Conservation (phyloP, 2,888 invertebrate species). For the Drosophila setosimentum region DNA sequence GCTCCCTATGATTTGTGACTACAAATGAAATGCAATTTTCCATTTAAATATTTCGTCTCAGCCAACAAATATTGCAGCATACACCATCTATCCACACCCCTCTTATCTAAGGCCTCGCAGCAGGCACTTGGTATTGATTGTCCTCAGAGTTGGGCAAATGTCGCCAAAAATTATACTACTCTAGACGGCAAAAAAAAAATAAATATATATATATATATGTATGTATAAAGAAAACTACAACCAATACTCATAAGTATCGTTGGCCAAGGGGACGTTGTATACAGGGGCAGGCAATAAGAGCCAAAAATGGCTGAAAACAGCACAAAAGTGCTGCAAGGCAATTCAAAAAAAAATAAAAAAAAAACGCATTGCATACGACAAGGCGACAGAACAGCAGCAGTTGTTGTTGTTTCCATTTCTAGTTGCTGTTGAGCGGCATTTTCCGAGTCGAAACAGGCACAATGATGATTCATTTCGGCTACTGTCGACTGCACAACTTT, state of each 20-base stretch:
- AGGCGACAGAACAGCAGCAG: conserved; percentile 31
- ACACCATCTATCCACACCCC: conserved; percentile 22
- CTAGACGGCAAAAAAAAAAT: conserved; percentile 17
- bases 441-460: conserved; percentile 20
- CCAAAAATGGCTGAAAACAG: conserved; percentile 37
- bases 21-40: background rate
- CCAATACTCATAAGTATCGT: conserved; percentile 22
- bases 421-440: conserved; percentile 34
- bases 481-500: conserved; percentile 16
- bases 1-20: background rate
- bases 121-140: conserved; percentile 60
- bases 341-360: conserved; percentile 15
- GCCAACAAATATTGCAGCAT: background rate
- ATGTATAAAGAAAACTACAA: conserved; percentile 9
- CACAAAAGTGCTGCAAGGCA: conserved; percentile 50
- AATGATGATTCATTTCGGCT: conserved; percentile 52
- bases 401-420: background rate
- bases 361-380: conserved; percentile 40
- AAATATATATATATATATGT: background rate
- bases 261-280: background rate
- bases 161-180: conserved; percentile 24
- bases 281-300: background rate
- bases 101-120: background rate
- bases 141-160: conserved; percentile 37
- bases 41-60: background rate